Evolutionary conservation across 2,113 vertebrate genomes (phyloP).

Genomic region (Coturnix japonica): DNA sequence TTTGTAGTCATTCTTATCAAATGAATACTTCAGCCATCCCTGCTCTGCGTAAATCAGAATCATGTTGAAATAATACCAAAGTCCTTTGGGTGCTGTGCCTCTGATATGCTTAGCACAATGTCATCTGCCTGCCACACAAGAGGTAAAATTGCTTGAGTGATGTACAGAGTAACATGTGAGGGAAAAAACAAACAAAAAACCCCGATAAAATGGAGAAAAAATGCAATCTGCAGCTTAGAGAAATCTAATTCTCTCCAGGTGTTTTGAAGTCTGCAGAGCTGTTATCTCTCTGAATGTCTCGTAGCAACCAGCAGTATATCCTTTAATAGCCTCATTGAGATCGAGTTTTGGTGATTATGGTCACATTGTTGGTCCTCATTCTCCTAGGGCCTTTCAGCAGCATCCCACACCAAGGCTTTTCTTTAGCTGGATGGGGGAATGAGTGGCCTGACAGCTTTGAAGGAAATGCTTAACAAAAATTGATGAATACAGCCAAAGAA

Average conservation of each 20-base stretch:
- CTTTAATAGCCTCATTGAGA: constrained; percentile 65
- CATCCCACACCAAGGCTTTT: neutral
- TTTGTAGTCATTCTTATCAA: neutral
- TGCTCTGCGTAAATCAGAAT: neutral
- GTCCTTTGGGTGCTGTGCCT: neutral
- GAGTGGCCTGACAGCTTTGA: constrained; percentile 58
- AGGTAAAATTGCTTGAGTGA: constrained; percentile 53
- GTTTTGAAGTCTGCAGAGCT: constrained; percentile 59
- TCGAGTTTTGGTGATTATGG: constrained; percentile 66
- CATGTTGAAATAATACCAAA: neutral
- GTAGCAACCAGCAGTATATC: constrained; percentile 32
- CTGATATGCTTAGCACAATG: neutral
- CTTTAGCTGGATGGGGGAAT: constrained; percentile 12
- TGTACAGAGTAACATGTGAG: neutral
- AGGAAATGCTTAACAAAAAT: constrained; percentile 72
- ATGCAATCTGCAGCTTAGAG: constrained; percentile 62
- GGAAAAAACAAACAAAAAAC: neutral
- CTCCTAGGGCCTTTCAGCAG: neutral
- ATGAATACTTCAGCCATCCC: neutral
- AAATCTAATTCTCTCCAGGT: constrained; percentile 72
- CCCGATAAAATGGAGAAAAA: neutral
- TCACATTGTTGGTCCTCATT: neutral
- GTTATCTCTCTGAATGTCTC: constrained; percentile 63
- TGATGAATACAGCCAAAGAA: constrained; percentile 61
- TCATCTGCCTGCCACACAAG: neutral